phyloP scores from a whole-genome alignment of 2,797 vertebrate genomes.

The Megalops cyprinoides region DNA sequence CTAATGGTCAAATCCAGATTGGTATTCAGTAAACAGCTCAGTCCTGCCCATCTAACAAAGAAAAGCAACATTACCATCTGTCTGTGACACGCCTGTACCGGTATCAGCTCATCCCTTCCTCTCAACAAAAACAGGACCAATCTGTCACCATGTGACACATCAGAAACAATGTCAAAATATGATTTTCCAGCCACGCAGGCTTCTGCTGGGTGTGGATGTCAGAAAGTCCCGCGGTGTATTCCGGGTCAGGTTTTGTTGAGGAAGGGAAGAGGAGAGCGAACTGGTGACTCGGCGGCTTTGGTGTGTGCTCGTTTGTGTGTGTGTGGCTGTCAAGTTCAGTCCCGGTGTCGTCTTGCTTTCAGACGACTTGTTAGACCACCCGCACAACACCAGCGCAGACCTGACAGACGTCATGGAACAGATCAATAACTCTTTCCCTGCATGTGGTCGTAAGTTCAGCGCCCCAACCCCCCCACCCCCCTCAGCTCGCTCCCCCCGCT shows the following conservation, averaged over 20 bases:
- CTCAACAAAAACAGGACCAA: background rate
- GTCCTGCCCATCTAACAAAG: background rate
- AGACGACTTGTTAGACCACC: slow-evolving; percentile 86
- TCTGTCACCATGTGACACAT: background rate
- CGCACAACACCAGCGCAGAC: slow-evolving; percentile 86
- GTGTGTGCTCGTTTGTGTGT: slow-evolving; percentile 47
- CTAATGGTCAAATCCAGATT: background rate
- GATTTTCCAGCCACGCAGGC: background rate
- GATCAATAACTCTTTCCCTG: slow-evolving; percentile 93
- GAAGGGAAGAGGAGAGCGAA: slow-evolving; percentile 32
- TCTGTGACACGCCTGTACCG: background rate
- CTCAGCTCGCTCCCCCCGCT: slow-evolving; percentile 23
- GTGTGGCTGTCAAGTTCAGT: slow-evolving; percentile 19
- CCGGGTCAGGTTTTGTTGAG: background rate
- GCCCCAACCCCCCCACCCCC: slow-evolving; percentile 24
- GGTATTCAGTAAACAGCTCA: background rate
- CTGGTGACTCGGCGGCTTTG: slow-evolving; percentile 28
- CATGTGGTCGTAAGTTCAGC: slow-evolving; percentile 87
- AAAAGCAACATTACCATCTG: background rate
- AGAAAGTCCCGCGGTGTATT: no score
- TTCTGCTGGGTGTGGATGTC: background rate
- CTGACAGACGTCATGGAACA: slow-evolving; percentile 96
- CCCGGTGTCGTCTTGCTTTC: slow-evolving; percentile 52
- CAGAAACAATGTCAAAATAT: background rate
- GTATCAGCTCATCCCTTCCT: background rate